Percentiles rank a stretch among this genome's conserved stretches.
Evolutionary conservation across 2,888 invertebrate genomes (phyloP).

Genomic region (Luperina nickerlii): DNA sequence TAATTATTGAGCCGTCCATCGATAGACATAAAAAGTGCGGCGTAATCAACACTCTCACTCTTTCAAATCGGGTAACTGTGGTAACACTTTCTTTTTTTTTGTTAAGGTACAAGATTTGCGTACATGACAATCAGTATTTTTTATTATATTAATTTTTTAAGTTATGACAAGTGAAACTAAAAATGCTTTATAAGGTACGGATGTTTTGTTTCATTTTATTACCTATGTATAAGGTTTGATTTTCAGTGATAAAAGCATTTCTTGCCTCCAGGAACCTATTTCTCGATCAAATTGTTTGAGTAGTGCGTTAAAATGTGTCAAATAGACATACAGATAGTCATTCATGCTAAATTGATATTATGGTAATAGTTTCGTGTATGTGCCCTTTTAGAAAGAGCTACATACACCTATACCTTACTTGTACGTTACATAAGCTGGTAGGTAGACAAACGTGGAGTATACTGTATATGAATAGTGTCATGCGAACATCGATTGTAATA

Average conservation of each 20-base stretch:
- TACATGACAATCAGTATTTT: background rate
- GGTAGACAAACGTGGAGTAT: constrained; percentile 18
- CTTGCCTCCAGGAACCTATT: background rate
- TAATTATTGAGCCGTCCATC: background rate
- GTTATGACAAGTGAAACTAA: background rate
- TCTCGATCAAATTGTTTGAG: background rate
- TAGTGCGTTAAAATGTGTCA: background rate
- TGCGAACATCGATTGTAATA: constrained; percentile 43
- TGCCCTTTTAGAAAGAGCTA: background rate
- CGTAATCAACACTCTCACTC: constrained; percentile 44
- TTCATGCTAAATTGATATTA: background rate
- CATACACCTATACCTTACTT: background rate
- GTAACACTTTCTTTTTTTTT: constrained; percentile 51
- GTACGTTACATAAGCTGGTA: constrained; percentile 28
- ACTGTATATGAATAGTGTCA: constrained; percentile 32
- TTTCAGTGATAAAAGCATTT: background rate
- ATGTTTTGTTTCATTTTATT: background rate
- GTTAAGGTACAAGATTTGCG: background rate
- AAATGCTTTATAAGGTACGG: background rate
- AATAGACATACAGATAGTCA: background rate
- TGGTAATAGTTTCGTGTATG: no score
- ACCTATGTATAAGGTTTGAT: background rate
- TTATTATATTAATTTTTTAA: background rate
- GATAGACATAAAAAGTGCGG: constrained; percentile 44
- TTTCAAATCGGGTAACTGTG: constrained; percentile 16